Evolutionary conservation across 2,888 invertebrate genomes (phyloP), one percentile per base, ranked within the genome.

Genomic region (Chesias legatella): DNA sequence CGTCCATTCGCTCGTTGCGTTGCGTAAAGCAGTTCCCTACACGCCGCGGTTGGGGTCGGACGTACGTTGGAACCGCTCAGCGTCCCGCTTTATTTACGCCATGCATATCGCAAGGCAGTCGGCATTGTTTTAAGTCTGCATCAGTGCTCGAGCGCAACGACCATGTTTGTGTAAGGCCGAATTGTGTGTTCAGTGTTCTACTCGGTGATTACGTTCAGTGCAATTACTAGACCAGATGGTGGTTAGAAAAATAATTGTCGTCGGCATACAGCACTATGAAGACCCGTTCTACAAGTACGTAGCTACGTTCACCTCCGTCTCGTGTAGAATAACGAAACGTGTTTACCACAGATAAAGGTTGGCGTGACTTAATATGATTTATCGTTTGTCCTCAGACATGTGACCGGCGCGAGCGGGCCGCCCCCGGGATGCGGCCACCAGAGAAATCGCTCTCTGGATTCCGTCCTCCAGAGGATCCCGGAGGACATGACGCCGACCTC

Each of bases 361-460:
- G 21, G 27, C 5, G 25, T 7, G 42, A 30, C 32, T 57, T 53
- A 41, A 54, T 62, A 41, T 67, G 51, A 7, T 52, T 51, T 59
- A 58, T 64, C 61, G 45, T 66, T 79, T 85, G 79, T 80, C 64
- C 58, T 24, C 72, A 88, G 88, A 67, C 84, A 88, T 79, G 84
- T 86, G 84, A 83, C 82, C 67, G 78, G 79, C 34, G 67, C 76
- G 23, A 79, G 65, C 43, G 84, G 83, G 70, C 85, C 85, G 75
- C 82, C 85, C 33, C 76, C 84, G 49, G 86, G 84, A 82, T 85
- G 93, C 54, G 91, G 93, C 64, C 95, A 95, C 76, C 96, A 96
- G 82, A 92, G 96, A 63, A 96, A 96, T 89, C 92, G 96, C 56
- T 96, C 96, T 73, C 88, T 96, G 76, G 96, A 97, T 79, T 96